A percentile compares a stretch with the other conserved stretches of the same genome.
Conservation (phyloP, 1,140 invertebrate genomes). For the Marisa cornuarietis region DNA sequence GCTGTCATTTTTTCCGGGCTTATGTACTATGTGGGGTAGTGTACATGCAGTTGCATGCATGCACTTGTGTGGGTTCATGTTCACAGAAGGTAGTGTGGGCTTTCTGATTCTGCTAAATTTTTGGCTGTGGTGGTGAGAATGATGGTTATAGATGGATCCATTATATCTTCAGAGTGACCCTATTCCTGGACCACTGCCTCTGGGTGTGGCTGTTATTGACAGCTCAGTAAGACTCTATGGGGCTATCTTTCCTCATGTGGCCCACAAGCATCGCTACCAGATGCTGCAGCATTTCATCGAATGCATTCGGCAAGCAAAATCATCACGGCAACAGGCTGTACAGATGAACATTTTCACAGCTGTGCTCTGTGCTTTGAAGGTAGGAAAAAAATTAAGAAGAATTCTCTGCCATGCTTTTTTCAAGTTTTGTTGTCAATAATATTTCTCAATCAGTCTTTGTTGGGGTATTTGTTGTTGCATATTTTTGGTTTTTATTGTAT, state of each 20-base stretch:
- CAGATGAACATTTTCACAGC: constrained; percentile 98
- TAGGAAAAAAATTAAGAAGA: constrained; percentile 28
- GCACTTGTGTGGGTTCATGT: no score
- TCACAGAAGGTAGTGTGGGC: no score
- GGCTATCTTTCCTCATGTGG: constrained; percentile 90
- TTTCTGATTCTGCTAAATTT: no score
- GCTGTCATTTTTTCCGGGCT: no score
- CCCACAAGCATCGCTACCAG: constrained; percentile 94
- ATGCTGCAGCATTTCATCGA: constrained; percentile 97
- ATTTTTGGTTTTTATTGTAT: no score
- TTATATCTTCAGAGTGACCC: constrained; percentile 56
- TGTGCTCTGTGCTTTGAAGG: constrained; percentile 86
- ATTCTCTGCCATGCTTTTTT: neutral
- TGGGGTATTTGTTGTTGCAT: no score
- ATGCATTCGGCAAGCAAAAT: constrained; percentile 91
- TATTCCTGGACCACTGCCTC: constrained; percentile 85
- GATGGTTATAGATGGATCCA: no score
- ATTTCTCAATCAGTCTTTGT: no score
- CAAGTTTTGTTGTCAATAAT: no score
- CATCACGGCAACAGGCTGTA: constrained; percentile 89
- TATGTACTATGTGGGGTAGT: no score
- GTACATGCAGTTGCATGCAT: no score
- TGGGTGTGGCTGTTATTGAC: constrained; percentile 97
- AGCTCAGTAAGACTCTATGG: constrained; percentile 92
- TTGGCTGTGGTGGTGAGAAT: no score